Base-by-base conservation (phyloP, 2,113 vertebrate genomes). In the Alligator mississippiensis region DNA sequence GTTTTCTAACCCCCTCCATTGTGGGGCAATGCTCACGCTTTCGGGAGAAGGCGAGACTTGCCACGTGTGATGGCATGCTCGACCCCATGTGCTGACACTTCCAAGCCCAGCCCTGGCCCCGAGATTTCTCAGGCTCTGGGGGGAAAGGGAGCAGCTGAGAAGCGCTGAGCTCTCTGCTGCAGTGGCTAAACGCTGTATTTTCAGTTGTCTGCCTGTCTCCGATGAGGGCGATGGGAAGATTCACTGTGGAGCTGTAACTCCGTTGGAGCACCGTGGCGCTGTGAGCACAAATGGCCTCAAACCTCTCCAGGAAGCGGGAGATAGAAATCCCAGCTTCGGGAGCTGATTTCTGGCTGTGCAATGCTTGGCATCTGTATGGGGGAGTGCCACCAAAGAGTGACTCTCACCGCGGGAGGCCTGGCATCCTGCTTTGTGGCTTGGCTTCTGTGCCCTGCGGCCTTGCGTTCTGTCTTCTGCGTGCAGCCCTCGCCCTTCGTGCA, bases 151-250 rank as follows among this genome's bases (percentile, higher is more conserved):
- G 28, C 57, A 15, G 79, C 4, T 77, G n/a, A 2, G 61, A 86
- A 75, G 64, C 59, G 55, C 86, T 21, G 54, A 64, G 76, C 78
- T 1, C 2, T 80, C 79, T 87, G n/a, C 55, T 15, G 76, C 17
- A 14, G 1, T 1, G 38, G 59, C 57, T 4, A 60, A 54, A 60
- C 0, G 14, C 57, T 60, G 68, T 4, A 3, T 1, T 25, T 1
- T 34, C 2, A 57, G 61, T 9, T 85, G 22, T 13, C 5, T 38
- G 61, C 28, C 6, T 22, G 0, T 11, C n/a, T 38, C n/a, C 58
- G 0, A 19, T 64, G 34, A 16, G 80, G 60, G 28, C 58, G 1
- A 3, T 2, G 38, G 38, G 74, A 75, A 79, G 66, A 77, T 30
- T 84, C n/a, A 34, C 30, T 4, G 4, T 13, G 15, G 84, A 54